These are phyloP conservation scores for Ceratina calcarata DNA, from an alignment of 1,140 invertebrate species.

Conservation along the genomic window DNA sequence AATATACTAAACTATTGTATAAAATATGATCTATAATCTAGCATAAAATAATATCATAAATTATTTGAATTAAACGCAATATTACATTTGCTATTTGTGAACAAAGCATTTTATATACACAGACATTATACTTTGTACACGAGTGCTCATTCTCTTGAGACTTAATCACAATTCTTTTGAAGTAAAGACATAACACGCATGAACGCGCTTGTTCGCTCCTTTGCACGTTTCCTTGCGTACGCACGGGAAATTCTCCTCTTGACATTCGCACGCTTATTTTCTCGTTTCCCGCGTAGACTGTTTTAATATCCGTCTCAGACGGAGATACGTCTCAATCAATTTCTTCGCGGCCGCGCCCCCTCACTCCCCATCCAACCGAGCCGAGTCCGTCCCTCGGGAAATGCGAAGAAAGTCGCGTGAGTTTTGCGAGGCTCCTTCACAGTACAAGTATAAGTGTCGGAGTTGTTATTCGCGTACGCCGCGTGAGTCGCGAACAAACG, in stretches of 20 bases:
- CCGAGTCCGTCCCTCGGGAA: conserved; percentile 55
- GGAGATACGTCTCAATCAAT: conserved; percentile 72
- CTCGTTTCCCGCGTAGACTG: conserved; percentile 47
- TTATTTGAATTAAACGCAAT: no score
- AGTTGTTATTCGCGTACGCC: conserved; percentile 17
- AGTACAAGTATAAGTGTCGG: conserved; percentile 43
- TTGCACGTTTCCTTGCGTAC: background rate
- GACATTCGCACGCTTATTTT: conserved; percentile 50
- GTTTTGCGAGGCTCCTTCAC: conserved; percentile 2
- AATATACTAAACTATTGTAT: no score
- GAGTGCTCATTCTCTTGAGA: no score
- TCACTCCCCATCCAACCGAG: conserved; percentile 28
- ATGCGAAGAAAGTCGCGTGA: conserved; percentile 43
- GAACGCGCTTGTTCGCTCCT: background rate
- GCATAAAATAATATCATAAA: no score
- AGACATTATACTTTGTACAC: no score
- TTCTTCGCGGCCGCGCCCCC: conserved; percentile 49
- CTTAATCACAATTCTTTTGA: no score
- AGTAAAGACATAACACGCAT: no score
- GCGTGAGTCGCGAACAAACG: conserved; percentile 3
- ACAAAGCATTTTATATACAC: no score
- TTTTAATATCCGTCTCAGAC: conserved; percentile 69
- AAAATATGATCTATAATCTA: no score
- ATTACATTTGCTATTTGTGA: no score
- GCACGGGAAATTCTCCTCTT: conserved; percentile 40